Evolutionary conservation across 1,140 invertebrate species (phyloP).

Genomic region (Tetramorium simillimum): DNA sequence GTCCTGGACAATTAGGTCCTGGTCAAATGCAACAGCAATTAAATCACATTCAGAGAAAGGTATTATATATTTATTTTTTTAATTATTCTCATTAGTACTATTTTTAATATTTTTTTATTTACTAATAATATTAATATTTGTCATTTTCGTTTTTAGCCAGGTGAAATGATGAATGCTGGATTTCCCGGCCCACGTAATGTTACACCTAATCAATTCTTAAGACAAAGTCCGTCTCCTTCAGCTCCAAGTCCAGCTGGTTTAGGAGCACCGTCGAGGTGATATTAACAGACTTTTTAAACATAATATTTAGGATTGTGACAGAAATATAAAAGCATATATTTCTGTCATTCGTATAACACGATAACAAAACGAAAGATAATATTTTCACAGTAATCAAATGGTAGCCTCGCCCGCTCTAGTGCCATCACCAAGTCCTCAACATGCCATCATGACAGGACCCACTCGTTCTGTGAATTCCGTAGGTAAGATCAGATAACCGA

Average conservation of each 20-base stretch:
- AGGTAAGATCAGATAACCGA: constrained; percentile 67
- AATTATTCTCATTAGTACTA: not conserved
- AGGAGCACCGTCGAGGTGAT: constrained; percentile 85
- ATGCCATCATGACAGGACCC: constrained; percentile 85
- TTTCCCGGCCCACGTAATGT: constrained; percentile 86
- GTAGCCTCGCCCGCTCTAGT: constrained; percentile 90
- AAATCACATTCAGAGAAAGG: constrained; percentile 84
- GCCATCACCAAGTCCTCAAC: constrained; percentile 89
- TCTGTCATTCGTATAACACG: not conserved
- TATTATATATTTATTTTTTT: constrained; percentile 9
- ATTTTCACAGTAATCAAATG: constrained; percentile 87
- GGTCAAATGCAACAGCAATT: constrained; percentile 87
- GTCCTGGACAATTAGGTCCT: constrained; percentile 85
- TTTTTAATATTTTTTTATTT: not conserved
- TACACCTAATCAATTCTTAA: constrained; percentile 88
- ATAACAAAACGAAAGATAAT: constrained; percentile 44
- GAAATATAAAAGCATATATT: constrained; percentile 34
- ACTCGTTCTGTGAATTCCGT: constrained; percentile 84
- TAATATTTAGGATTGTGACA: constrained; percentile 1
- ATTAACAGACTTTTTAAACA: not conserved
- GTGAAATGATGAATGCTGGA: constrained; percentile 84
- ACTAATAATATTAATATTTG: not conserved
- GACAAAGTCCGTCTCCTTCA: constrained; percentile 90
- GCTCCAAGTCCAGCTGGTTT: constrained; percentile 89
- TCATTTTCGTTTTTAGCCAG: constrained; percentile 74